Evolutionary conservation across 2,888 invertebrate species (phyloP).

Genomic region (Arge pagana): DNA sequence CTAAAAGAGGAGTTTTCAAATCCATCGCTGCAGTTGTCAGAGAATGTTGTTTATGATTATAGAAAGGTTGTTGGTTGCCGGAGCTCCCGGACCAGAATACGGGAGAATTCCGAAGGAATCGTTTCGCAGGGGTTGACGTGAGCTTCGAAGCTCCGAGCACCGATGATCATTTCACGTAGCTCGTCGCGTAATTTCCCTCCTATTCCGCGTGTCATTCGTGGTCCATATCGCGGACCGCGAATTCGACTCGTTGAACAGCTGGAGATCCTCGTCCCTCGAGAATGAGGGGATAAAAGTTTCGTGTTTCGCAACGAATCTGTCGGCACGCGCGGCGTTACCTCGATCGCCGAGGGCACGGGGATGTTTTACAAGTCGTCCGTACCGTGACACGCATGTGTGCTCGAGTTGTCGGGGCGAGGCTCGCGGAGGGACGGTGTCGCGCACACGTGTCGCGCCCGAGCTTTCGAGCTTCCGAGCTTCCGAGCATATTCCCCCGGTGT

Average conservation of each 20-base stretch:
- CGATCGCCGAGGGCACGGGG: not conserved
- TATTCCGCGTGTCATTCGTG: no score
- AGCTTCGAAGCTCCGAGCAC: no score
- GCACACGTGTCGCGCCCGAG: slow-evolving; percentile 49
- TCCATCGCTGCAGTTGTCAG: no score
- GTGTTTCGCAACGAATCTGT: not conserved
- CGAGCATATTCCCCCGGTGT: slow-evolving; percentile 46
- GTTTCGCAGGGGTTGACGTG: no score
- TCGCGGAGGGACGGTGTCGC: slow-evolving; percentile 21
- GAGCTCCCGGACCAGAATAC: no score
- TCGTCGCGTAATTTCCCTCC: not conserved
- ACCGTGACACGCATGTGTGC: slow-evolving; percentile 16
- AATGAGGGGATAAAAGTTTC: not conserved
- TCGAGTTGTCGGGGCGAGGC: not conserved
- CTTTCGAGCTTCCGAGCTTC: slow-evolving; percentile 40
- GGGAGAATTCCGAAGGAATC: no score
- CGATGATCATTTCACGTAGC: not conserved
- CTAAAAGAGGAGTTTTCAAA: no score
- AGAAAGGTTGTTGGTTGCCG: no score
- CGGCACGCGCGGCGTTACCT: slow-evolving; percentile 3
- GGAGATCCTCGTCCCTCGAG: no score
- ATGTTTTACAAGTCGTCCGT: slow-evolving; percentile 21
- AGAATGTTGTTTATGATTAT: no score
- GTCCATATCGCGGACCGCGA: not conserved
- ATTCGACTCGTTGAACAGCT: not conserved